Percentiles rank a stretch among this genome's conserved stretches.
These are phyloP conservation scores for Champsocephalus esox DNA, from an alignment of 2,797 vertebrate genomes.

Conservation along the genomic window DNA sequence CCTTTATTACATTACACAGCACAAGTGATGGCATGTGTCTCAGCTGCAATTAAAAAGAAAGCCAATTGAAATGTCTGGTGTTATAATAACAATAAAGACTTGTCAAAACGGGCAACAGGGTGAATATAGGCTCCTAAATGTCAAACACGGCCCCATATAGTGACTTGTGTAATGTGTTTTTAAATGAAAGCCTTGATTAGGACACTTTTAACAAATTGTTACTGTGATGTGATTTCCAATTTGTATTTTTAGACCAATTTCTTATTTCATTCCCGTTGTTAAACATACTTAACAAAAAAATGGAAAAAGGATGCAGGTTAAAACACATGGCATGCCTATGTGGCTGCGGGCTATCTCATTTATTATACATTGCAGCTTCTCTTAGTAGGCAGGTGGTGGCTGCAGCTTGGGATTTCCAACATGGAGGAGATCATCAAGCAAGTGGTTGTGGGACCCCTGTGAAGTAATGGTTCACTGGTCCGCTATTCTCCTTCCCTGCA, in stretches of 20 bases:
- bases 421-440: slow-evolving; percentile 35
- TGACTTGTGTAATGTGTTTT: background rate
- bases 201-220: background rate
- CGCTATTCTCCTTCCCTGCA: slow-evolving; percentile 20
- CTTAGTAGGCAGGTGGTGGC: slow-evolving; percentile 29
- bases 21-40: background rate
- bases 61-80: background rate
- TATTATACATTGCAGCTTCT: slow-evolving; percentile 37
- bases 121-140: background rate
- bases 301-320: background rate
- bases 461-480: slow-evolving; percentile 38
- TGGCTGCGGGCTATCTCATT: slow-evolving; percentile 4
- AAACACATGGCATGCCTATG: background rate
- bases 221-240: background rate
- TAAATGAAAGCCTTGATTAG: background rate
- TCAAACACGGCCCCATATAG: background rate
- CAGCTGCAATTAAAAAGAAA: background rate
- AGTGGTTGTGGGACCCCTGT: slow-evolving; percentile 14
- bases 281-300: background rate
- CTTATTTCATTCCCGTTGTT: background rate
- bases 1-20: background rate
- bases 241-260: no score
- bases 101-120: background rate
- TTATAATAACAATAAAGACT: background rate
- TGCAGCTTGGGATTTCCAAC: slow-evolving; percentile 44